These are phyloP conservation scores for crab-eating macaque (Macaca fascicularis) DNA, from an alignment of 2,113 vertebrate genomes.

Conservation along the genomic window T2T-MFA8v1.1 NC_088380.1:143801001-143801500, in stretches of 20 bases:
- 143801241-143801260: background rate
- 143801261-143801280: background rate
- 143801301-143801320: background rate
- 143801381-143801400: background rate
- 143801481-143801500: background rate
- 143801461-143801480: background rate
- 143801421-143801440: background rate
- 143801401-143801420: slow-evolving; percentile 1
- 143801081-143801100: background rate
- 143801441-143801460: background rate
- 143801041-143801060: background rate
- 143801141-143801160: background rate
- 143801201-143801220: background rate
- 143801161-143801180: background rate
- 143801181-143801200: background rate
- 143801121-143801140: rapidly evolving
- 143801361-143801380: background rate
- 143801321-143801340: background rate
- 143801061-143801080: background rate
- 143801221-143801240: background rate
- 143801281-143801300: background rate
- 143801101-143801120: background rate
- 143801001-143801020: background rate
- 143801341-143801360: background rate
- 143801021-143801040: background rate